These are phyloP conservation scores for Apolygus lucorum DNA, from an alignment of 1,140 invertebrate genomes.

Conservation along the genomic window DNA sequence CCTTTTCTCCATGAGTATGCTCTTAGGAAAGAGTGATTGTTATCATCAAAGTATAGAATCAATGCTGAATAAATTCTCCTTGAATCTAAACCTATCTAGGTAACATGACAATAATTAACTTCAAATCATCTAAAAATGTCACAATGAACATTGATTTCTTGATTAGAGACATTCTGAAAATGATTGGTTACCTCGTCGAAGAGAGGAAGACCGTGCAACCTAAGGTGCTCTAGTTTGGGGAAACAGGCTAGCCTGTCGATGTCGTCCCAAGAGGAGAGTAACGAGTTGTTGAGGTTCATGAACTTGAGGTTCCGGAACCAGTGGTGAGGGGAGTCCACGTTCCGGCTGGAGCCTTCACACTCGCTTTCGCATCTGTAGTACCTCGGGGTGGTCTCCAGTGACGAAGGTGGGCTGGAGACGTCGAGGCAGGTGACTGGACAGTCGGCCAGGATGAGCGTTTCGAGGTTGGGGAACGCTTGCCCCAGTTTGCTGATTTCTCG, in stretches of 20 bases:
- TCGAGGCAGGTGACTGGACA: slow-evolving; percentile 63
- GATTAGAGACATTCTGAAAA: too few species aligned
- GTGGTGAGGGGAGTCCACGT: slow-evolving; percentile 44
- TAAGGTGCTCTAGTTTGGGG: slow-evolving; percentile 67
- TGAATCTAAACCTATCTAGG: too few species aligned
- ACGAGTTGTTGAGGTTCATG: slow-evolving; percentile 76
- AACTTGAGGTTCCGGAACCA: slow-evolving; percentile 59
- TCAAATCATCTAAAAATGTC: too few species aligned
- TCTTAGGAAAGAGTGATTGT: too few species aligned
- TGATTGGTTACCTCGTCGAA: slow-evolving; percentile 50
- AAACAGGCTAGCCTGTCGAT: slow-evolving; percentile 74
- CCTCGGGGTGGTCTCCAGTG: slow-evolving; percentile 19
- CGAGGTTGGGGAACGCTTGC: slow-evolving; percentile 70
- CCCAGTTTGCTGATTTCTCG: slow-evolving; percentile 73
- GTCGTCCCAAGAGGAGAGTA: slow-evolving; percentile 75
- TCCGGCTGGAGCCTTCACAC: slow-evolving; percentile 38
- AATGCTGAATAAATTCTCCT: too few species aligned
- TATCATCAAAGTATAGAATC: too few species aligned
- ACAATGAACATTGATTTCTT: too few species aligned
- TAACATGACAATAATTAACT: too few species aligned
- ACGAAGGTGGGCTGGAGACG: slow-evolving; percentile 32
- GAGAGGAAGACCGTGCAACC: slow-evolving; percentile 54
- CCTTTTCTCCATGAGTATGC: too few species aligned
- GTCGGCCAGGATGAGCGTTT: slow-evolving; percentile 75
- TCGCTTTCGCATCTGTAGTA: slow-evolving; percentile 44